A percentile compares a stretch with the other conserved stretches of the same genome.
phyloP scores from a whole-genome alignment of 2,113 vertebrate species.

The Leptosomus discolor region DNA sequence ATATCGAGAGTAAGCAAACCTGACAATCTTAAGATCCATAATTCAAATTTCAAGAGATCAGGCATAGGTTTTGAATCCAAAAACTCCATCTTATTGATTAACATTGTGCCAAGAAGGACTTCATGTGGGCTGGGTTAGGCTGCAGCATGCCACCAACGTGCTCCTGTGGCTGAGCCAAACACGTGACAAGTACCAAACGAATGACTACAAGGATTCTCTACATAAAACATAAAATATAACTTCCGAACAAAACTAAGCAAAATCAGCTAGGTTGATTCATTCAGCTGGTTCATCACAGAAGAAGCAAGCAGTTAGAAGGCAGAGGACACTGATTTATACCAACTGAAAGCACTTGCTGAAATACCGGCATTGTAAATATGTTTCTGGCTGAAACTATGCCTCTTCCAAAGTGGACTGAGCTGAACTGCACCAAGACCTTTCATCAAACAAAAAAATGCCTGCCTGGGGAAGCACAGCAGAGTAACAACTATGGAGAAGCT shows the following conservation, averaged over 20 bases:
- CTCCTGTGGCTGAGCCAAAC: not conserved
- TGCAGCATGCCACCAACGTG: not conserved
- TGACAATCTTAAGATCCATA: not conserved
- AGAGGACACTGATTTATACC: not conserved
- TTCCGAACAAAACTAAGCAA: not conserved
- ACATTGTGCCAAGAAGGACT: not conserved
- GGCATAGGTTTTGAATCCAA: not conserved
- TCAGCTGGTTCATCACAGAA: not conserved
- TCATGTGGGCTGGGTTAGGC: not conserved
- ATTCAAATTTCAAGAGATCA: not conserved
- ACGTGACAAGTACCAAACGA: not conserved
- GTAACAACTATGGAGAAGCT: not conserved
- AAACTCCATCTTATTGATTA: not conserved
- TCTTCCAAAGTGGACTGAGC: not conserved
- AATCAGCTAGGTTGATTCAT: not conserved
- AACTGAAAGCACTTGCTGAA: not conserved
- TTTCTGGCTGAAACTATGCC: not conserved
- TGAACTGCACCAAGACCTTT: not conserved
- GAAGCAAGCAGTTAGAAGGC: not conserved
- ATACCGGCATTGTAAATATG: not conserved
- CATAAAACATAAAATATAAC: not conserved
- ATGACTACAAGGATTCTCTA: not conserved
- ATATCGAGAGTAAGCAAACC: not conserved
- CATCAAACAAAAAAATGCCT: not conserved
- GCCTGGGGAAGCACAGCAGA: not conserved